phyloP scores from a whole-genome alignment of 2,888 invertebrate genomes.

The Molorchus minor region DNA sequence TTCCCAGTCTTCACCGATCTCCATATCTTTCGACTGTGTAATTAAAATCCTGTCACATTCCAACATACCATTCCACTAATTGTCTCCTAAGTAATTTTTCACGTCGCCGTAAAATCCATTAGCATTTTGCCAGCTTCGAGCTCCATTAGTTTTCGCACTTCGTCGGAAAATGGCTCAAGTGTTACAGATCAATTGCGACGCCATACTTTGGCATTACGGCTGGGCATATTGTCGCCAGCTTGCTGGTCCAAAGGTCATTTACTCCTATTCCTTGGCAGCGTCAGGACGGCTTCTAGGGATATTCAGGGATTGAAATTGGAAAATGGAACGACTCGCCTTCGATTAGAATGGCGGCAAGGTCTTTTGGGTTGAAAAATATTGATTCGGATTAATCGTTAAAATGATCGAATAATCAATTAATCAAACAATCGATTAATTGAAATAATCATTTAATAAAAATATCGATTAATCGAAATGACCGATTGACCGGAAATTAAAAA shows the following conservation, averaged over 20 bases:
- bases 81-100: background rate
- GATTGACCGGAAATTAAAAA: too few species aligned
- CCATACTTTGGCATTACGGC: background rate
- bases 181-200: constrained; percentile 3
- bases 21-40: too few species aligned
- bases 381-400: too few species aligned
- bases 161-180: background rate
- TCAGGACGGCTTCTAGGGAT: constrained; percentile 21
- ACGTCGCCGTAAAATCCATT: background rate
- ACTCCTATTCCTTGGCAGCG: constrained; percentile 17
- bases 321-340: background rate
- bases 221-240: background rate
- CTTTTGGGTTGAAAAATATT: too few species aligned
- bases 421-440: too few species aligned
- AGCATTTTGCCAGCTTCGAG: background rate
- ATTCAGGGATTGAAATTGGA: background rate
- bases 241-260: constrained; percentile 9
- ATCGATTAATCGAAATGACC: too few species aligned
- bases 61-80: too few species aligned
- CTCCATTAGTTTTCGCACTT: background rate
- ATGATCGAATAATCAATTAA: too few species aligned
- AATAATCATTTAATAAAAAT: too few species aligned
- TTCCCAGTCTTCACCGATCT: too few species aligned
- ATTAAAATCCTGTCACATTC: too few species aligned
- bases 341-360: too few species aligned